Evolutionary conservation across 92 coral and sea anemone species (phyloP), one percentile per base, ranked within the genome.

Genomic region (Porites divaricata): DNA sequence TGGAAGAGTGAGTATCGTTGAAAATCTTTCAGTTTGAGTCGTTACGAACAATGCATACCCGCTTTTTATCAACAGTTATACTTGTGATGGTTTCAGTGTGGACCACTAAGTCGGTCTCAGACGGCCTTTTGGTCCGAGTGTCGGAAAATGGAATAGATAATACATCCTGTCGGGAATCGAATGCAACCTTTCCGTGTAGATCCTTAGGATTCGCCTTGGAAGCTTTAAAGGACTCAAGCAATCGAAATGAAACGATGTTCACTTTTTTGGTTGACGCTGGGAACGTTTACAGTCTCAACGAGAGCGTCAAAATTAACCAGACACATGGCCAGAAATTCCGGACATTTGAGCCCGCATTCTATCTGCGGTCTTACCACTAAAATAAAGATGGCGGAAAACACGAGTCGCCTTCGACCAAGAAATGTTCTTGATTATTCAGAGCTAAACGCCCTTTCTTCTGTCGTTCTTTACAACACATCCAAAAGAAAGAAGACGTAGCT

Each of bases 101-200:
- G 72, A 78, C 19, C 6, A 35, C 45, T 35, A 22, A 52, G 26
- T 20, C 50, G 14, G 6, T 64, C 1, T 78, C 72, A 24, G 11
- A 53, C 22, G 81, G 61, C 61, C 8, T 80, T 26, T 78, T 53
- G 68, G 69, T 91, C 63, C 64, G 84, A 81, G 91, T 95, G 1
- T 89, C 98, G 0, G 87, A 82, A 78, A 23, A 56, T 51, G 98
- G 98, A 65, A 24, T 67, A 10, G 92, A 96, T 57, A 63, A 10
- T 23, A 7, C 51, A 8, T 77, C 90, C 1, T 96, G 98, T 66
- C 79, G 87, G 76, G 25, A 22, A 50, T 65, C 67, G n/a, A 63
- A 70, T 21, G 84, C 93, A 12, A 19, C 14, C 8, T 20, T 25
- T 16, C 90, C 91, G 4, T 96, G 98, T 61, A 45, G 67, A 64